A percentile compares a stretch with the other conserved stretches of the same genome.
phyloP scores from a whole-genome alignment of 1,140 invertebrate species.

The Cotesia typhae region DNA sequence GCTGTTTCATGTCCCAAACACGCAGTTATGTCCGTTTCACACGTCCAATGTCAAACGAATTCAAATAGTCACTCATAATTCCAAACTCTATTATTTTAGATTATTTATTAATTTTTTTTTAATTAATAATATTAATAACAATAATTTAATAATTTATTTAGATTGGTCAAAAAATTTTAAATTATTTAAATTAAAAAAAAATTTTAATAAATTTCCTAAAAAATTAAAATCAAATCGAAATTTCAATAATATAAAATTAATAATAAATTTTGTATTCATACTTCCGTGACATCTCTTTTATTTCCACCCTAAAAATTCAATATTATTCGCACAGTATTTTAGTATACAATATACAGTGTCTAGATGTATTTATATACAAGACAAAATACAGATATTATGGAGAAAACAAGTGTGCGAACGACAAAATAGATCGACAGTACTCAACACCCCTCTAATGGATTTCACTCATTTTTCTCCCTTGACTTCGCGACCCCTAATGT shows the following conservation, averaged over 20 bases:
- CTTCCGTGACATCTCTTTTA: no score
- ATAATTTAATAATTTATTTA: no score
- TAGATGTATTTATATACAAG: background rate
- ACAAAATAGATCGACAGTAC: no score
- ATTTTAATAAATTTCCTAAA: no score
- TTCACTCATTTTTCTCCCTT: slow-evolving; percentile 66
- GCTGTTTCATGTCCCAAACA: slow-evolving; percentile 58
- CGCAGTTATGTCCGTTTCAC: slow-evolving; percentile 45
- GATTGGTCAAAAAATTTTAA: no score
- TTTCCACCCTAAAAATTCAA: no score
- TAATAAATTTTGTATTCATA: no score
- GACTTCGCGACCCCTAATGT: slow-evolving; percentile 41
- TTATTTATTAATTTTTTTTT: background rate
- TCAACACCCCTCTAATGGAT: slow-evolving; percentile 62
- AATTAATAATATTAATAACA: no score
- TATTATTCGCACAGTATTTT: no score
- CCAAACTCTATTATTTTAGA: slow-evolving; percentile 37
- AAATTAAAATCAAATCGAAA: no score
- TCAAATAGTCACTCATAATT: slow-evolving; percentile 41
- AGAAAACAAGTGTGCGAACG: slow-evolving; percentile 18
- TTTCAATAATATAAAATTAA: no score
- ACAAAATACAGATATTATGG: background rate
- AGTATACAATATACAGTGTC: background rate
- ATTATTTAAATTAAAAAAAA: no score
- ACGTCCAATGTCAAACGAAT: slow-evolving; percentile 37